phyloP scores from a whole-genome alignment of 2,113 vertebrate genomes.

The Tragelaphus imberbis region DNA sequence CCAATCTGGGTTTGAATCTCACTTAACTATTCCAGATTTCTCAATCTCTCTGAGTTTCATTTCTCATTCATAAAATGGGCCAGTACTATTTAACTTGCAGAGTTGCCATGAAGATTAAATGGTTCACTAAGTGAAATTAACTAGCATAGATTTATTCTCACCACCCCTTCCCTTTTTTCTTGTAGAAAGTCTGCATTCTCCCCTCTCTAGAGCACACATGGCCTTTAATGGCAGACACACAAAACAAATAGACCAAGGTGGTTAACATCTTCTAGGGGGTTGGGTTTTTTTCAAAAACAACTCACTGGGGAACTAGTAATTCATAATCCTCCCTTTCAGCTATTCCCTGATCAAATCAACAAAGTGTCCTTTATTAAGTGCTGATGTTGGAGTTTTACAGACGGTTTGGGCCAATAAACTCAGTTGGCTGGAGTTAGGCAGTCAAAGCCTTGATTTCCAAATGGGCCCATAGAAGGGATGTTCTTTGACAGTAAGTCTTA shows the following conservation, averaged over 20 bases:
- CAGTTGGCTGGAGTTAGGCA: neutral
- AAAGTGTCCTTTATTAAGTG: neutral
- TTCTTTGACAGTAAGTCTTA: neutral
- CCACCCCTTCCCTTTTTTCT: neutral
- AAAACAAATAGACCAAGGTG: conserved; percentile 7
- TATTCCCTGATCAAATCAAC: neutral
- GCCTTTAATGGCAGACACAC: neutral
- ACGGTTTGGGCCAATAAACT: neutral
- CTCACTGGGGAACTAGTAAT: conserved; percentile 2
- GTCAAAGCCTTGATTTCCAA: conserved; percentile 10
- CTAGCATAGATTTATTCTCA: neutral
- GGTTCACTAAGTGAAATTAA: conserved; percentile 3
- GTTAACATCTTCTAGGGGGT: neutral
- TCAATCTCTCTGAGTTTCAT: neutral
- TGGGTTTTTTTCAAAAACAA: neutral
- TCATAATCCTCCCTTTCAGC: neutral
- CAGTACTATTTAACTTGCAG: conserved; percentile 2
- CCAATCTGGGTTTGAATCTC: neutral
- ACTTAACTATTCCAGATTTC: neutral
- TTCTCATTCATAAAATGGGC: conserved; percentile 34
- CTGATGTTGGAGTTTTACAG: neutral
- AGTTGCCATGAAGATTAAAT: neutral
- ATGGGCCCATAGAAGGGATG: neutral
- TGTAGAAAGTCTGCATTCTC: neutral
- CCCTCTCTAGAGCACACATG: neutral